These are phyloP conservation scores for Helleia helle DNA, from an alignment of 2,888 invertebrate species.

Conservation along the genomic window DNA sequence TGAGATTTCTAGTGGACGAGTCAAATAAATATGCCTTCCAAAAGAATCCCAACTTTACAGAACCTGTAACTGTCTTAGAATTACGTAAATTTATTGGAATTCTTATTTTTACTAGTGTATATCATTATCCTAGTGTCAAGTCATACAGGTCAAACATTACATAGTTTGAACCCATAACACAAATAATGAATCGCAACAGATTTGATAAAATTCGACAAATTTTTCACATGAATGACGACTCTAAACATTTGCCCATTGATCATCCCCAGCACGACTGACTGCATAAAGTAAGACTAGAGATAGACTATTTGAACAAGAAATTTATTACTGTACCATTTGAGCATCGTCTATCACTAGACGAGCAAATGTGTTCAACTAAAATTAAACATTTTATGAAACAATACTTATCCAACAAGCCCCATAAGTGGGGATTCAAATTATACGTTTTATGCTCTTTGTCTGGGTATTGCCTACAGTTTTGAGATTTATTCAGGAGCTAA, in stretches of 20 bases:
- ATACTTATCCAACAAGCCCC: constrained; percentile 14
- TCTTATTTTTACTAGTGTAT: constrained; percentile 25
- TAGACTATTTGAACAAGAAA: constrained; percentile 23
- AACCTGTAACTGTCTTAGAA: constrained; percentile 26
- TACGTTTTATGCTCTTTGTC: constrained; percentile 20
- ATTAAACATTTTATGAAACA: constrained; percentile 22
- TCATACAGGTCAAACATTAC: constrained; percentile 26
- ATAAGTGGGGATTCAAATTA: constrained; percentile 17
- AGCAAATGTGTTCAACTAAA: constrained; percentile 24
- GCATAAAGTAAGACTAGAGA: constrained; percentile 28
- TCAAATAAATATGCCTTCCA: constrained; percentile 26
- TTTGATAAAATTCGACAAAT: constrained; percentile 26
- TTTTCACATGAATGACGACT: constrained; percentile 26
- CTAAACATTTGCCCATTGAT: constrained; percentile 23
- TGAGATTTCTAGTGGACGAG: constrained; percentile 23
- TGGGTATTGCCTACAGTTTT: constrained; percentile 25
- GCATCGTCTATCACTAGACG: constrained; percentile 21
- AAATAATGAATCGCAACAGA: constrained; percentile 27
- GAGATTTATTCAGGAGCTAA: constrained; percentile 24
- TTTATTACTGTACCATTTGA: constrained; percentile 22
- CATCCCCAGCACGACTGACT: constrained; percentile 22
- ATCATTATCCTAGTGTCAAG: constrained; percentile 25
- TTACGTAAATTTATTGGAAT: constrained; percentile 29
- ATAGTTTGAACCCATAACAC: constrained; percentile 23
- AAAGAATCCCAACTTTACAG: constrained; percentile 29